A percentile compares a stretch with the other conserved stretches of the same genome.
Evolutionary conservation across 1,140 invertebrate species (phyloP).

Genomic region (Nasonia vitripennis): DNA sequence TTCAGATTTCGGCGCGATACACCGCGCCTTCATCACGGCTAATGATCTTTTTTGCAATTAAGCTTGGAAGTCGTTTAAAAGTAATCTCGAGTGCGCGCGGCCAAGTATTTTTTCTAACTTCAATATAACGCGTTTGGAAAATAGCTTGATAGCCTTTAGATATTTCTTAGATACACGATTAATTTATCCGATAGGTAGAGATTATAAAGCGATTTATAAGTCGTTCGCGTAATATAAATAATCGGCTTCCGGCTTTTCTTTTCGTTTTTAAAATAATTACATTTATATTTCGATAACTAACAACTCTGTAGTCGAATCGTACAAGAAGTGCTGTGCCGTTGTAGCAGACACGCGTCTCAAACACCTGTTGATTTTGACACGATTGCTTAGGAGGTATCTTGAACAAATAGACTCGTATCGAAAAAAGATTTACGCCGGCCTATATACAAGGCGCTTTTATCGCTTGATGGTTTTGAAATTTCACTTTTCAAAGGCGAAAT

Average conservation of each 20-base stretch:
- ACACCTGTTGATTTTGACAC: constrained; percentile 1
- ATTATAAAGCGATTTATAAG: too few relatives aligned
- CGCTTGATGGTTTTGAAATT: too few relatives aligned
- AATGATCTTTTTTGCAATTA: constrained; percentile 10
- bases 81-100: background rate
- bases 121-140: background rate
- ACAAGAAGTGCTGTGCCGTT: background rate
- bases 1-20: background rate
- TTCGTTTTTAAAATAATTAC: too few relatives aligned
- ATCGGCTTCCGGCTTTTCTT: background rate
- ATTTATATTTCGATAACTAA: too few relatives aligned
- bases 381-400: background rate
- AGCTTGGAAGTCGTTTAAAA: background rate
- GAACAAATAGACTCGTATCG: background rate
- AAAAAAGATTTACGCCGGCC: background rate
- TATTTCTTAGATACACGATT: background rate
- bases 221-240: too few relatives aligned
- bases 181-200: too few relatives aligned
- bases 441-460: too few relatives aligned
- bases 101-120: background rate
- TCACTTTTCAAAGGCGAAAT: too few relatives aligned
- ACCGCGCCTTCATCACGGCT: background rate
- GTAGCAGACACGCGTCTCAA: background rate
- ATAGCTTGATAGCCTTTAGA: background rate
- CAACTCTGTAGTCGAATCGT: background rate